Percentiles rank a stretch among this genome's conserved stretches.
These are phyloP conservation scores for Plutomurus gul DNA, from an alignment of 1,140 invertebrate genomes.

Conservation along the genomic window DNA sequence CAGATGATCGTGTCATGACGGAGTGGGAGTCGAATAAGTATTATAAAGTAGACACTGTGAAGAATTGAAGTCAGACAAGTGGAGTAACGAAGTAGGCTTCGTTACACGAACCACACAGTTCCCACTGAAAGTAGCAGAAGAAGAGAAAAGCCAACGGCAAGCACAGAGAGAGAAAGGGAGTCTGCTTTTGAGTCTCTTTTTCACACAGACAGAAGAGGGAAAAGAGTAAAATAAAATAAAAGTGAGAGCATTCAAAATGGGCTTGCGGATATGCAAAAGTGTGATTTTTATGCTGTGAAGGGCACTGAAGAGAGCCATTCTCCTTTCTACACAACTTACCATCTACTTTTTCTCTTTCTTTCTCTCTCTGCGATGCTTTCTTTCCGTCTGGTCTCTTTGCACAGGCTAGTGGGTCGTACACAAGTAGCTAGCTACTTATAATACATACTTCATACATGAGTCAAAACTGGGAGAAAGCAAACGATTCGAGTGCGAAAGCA, in stretches of 20 bases:
- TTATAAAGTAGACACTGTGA: not conserved
- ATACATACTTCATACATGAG: not conserved
- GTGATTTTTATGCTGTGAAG: slow-evolving; percentile 3
- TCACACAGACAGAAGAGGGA: not conserved
- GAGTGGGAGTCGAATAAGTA: not conserved
- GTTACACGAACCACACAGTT: not conserved
- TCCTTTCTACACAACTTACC: not conserved
- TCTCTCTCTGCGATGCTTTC: not conserved
- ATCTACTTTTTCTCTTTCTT: not conserved
- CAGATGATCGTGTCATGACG: not conserved
- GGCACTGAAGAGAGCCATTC: slow-evolving; percentile 7
- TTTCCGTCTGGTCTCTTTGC: too few relatives aligned
- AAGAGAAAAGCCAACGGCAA: too few relatives aligned
- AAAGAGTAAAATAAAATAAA: not conserved
- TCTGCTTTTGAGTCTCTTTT: not conserved
- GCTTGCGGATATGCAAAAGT: not conserved
- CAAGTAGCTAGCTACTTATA: too few relatives aligned
- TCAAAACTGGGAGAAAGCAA: not conserved
- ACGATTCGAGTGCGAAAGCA: too few relatives aligned
- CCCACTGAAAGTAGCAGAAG: not conserved
- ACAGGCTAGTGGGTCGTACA: too few relatives aligned
- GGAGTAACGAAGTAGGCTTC: too few relatives aligned
- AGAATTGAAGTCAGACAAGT: too few relatives aligned
- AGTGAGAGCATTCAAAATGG: not conserved
- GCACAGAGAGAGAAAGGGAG: not conserved